These are phyloP conservation scores for Acropternis orthonyx DNA, from an alignment of 2,797 vertebrate species.

Conservation along the genomic window DNA sequence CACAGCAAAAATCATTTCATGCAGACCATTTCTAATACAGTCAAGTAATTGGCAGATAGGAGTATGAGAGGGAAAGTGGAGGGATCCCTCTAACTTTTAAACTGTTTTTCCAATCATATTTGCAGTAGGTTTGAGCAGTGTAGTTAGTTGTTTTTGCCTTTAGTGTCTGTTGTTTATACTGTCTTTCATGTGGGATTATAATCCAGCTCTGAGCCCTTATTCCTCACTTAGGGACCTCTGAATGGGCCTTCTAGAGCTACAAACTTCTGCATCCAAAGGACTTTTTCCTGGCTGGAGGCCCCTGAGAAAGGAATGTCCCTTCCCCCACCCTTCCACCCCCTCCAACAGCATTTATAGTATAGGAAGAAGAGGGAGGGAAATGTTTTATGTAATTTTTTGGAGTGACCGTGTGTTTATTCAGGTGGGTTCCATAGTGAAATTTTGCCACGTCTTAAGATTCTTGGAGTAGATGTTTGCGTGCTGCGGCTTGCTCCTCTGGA, in stretches of 20 bases:
- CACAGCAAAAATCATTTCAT: not conserved
- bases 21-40: rapidly evolving
- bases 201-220: not conserved
- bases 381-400: not conserved
- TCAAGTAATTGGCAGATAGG: not conserved
- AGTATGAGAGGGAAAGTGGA: not conserved
- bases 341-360: rapidly evolving
- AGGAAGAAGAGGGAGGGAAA: not conserved
- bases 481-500: conserved; percentile 37
- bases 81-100: not conserved
- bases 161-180: not conserved
- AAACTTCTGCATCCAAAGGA: not conserved
- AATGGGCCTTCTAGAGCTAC: not conserved
- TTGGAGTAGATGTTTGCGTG: not conserved
- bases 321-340: not conserved
- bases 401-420: not conserved
- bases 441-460: conserved; percentile 48
- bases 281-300: not conserved
- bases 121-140: not conserved
- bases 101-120: not conserved
- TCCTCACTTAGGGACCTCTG: not conserved
- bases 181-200: not conserved
- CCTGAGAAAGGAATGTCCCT: not conserved
- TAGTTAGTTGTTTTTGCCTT: not conserved
- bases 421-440: not conserved